Conservation (phyloP, 2,113 vertebrate species). For the Lutjanus erythropterus region DNA sequence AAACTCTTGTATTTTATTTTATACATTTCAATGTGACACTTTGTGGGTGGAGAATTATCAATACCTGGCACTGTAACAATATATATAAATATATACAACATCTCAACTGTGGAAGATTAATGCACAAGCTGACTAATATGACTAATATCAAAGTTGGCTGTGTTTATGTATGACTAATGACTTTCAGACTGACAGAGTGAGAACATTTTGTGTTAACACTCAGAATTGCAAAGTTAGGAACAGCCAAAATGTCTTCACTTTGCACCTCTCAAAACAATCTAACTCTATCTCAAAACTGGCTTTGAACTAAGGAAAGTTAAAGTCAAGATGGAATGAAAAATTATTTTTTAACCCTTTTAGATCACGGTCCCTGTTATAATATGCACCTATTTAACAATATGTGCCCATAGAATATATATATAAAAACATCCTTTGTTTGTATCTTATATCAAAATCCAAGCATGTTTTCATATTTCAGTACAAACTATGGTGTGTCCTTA, state of each 20-base stretch:
- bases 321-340: no score
- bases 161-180: not conserved
- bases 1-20: not conserved
- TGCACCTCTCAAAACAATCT: not conserved
- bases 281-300: no score
- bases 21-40: not conserved
- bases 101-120: not conserved
- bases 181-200: not conserved
- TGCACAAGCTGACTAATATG: constrained; percentile 10
- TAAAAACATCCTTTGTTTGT: no score
- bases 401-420: no score
- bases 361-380: no score
- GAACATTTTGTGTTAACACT: not conserved
- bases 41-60: constrained; percentile 2
- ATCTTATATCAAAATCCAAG: no score
- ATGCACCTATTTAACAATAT: no score
- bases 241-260: not conserved
- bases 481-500: no score
- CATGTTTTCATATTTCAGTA: no score
- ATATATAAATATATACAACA: constrained; percentile 4
- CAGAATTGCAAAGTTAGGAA: not conserved
- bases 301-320: no score
- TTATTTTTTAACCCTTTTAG: no score
- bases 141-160: constrained; percentile 4
- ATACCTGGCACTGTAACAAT: not conserved